Conservation (phyloP, 1,140 invertebrate genomes). For the Drosophila pectinifera region DNA sequence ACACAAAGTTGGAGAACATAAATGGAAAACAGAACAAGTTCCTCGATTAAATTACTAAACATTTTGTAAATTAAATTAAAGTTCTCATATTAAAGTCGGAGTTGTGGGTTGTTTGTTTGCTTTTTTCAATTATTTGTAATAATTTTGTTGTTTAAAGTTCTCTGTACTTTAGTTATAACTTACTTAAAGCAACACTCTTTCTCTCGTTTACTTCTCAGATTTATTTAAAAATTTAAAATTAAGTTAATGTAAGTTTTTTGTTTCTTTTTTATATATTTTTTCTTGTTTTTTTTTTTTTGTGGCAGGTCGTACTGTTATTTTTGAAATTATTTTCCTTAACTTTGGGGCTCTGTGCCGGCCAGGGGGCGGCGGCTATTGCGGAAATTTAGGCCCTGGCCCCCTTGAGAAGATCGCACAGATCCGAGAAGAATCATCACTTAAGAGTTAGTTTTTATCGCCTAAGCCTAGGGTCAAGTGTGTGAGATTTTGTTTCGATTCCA, state of each 20-base stretch:
- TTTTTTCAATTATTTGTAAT: constrained; percentile 77
- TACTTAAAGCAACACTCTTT: constrained; percentile 75
- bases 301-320: constrained; percentile 77
- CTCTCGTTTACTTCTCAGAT: constrained; percentile 35
- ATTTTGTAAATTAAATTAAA: constrained; percentile 79
- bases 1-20: constrained; percentile 63
- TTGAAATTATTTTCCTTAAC: constrained; percentile 21
- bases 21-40: constrained; percentile 41
- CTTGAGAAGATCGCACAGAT: constrained; percentile 26
- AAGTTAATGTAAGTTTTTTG: constrained; percentile 58
- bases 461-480: constrained; percentile 49
- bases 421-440: constrained; percentile 54
- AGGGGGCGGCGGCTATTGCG: constrained; percentile 1
- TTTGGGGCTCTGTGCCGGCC: constrained; percentile 15
- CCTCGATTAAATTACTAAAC: constrained; percentile 37
- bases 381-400: background rate
- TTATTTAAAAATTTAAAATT: constrained; percentile 72
- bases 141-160: constrained; percentile 67
- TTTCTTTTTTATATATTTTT: constrained; percentile 29
- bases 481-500: constrained; percentile 51
- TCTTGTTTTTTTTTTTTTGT: constrained; percentile 46
- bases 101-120: constrained; percentile 8
- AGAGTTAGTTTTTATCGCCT: constrained; percentile 47
- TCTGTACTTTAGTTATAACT: constrained; percentile 45
- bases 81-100: constrained; percentile 52